phyloP scores from a whole-genome alignment of 2,113 vertebrate genomes.

The Regulus satrapa region DNA sequence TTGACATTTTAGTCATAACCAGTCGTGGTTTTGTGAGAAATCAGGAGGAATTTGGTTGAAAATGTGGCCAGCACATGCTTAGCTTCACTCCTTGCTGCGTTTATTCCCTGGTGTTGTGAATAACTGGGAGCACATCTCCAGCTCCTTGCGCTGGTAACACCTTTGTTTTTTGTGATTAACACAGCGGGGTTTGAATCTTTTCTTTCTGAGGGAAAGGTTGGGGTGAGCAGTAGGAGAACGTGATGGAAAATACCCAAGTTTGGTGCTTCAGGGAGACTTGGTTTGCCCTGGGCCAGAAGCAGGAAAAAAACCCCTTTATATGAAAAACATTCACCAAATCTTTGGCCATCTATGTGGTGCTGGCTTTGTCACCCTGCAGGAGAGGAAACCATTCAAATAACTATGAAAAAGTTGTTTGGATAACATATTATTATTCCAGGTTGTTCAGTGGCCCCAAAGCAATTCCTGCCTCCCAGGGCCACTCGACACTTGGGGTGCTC shows the following conservation, averaged over 20 bases:
- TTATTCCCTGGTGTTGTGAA: background rate
- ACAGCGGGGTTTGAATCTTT: background rate
- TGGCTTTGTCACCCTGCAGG: background rate
- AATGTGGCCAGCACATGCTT: background rate
- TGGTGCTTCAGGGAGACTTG: background rate
- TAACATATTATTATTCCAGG: background rate
- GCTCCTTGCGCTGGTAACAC: background rate
- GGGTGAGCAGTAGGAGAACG: background rate
- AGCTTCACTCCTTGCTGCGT: background rate
- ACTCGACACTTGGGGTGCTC: accelerated
- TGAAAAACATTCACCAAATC: background rate
- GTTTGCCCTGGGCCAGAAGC: background rate
- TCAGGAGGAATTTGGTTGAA: background rate
- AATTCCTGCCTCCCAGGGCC: background rate
- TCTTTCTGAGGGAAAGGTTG: background rate
- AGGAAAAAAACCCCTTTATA: accelerated
- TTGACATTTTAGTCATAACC: background rate
- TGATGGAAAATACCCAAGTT: background rate
- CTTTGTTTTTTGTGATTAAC: background rate
- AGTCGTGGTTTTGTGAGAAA: background rate
- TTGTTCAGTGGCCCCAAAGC: background rate
- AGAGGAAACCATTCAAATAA: background rate
- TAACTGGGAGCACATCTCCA: background rate
- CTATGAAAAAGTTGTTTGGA: background rate
- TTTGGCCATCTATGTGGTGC: background rate